phyloP scores from a whole-genome alignment of 2,797 vertebrate species.

The Podarcis lilfordi region DNA sequence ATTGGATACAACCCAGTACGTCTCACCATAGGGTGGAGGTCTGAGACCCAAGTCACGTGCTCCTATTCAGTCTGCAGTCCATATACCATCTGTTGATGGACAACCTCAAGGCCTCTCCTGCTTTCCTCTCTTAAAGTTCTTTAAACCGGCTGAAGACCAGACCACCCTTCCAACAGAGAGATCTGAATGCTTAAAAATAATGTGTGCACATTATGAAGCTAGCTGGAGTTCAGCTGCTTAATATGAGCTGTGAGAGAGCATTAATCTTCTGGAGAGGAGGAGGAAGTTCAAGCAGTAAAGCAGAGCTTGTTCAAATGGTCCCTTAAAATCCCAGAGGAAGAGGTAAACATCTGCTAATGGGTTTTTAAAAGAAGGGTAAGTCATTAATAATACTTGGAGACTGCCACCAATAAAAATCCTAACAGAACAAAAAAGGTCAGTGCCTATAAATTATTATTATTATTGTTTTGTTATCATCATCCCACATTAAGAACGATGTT shows the following conservation, averaged over 20 bases:
- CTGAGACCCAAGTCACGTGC: too few relatives aligned
- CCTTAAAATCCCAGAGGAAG: constrained; percentile 15
- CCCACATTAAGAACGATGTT: background rate
- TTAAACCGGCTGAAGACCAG: background rate
- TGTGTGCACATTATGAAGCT: constrained; percentile 11
- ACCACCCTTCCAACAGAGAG: background rate
- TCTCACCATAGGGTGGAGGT: too few relatives aligned
- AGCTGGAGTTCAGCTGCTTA: constrained; percentile 11
- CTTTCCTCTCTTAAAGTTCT: background rate
- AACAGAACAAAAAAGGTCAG: background rate
- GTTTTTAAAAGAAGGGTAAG: constrained; percentile 24
- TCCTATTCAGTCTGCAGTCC: too few relatives aligned
- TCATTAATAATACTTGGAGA: background rate
- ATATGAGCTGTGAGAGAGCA: constrained; percentile 18
- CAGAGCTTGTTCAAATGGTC: constrained; percentile 8
- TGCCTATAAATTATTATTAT: background rate
- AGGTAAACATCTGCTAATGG: constrained; percentile 26
- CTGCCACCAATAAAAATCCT: constrained; percentile 7
- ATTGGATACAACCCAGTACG: too few relatives aligned
- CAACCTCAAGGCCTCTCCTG: background rate
- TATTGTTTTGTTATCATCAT: background rate
- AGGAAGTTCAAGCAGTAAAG: constrained; percentile 6
- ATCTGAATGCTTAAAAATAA: constrained; percentile 1
- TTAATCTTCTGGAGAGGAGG: constrained; percentile 20
- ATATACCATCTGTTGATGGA: background rate